Percentiles rank a stretch among this genome's conserved stretches.
Evolutionary conservation across 1,140 invertebrate genomes (phyloP).

Genomic region (Pseudomyrmex pallidus): DNA sequence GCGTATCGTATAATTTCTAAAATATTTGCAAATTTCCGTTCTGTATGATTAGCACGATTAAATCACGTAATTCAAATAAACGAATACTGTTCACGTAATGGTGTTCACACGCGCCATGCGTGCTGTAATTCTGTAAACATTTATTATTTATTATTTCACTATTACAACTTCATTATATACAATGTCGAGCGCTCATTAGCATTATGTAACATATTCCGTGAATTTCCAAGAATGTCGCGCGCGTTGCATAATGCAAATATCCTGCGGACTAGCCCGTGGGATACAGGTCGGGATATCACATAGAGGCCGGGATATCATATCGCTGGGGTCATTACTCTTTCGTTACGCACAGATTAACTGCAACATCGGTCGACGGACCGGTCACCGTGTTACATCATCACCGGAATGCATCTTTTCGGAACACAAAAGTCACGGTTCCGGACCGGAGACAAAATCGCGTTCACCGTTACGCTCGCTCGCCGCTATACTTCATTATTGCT

Average conservation of each 20-base stretch:
- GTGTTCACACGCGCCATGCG: neutral
- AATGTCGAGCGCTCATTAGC: constrained; percentile 22
- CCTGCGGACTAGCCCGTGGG: neutral
- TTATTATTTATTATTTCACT: constrained; percentile 41
- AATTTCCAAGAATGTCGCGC: constrained; percentile 28
- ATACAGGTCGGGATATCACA: neutral
- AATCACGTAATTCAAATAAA: constrained; percentile 26
- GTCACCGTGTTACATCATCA: constrained; percentile 45
- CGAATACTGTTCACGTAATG: neutral
- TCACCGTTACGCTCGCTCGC: constrained; percentile 51
- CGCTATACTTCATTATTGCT: constrained; percentile 62
- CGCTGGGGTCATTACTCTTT: constrained; percentile 47
- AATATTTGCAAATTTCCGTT: constrained; percentile 47
- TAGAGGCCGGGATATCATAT: neutral
- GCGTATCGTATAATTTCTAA: constrained; percentile 27
- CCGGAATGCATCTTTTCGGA: constrained; percentile 15
- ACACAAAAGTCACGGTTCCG: constrained; percentile 19
- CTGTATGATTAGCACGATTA: constrained; percentile 21
- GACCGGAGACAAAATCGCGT: constrained; percentile 32
- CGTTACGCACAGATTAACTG: constrained; percentile 50
- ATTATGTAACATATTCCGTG: constrained; percentile 21
- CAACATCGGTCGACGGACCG: neutral
- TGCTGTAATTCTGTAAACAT: neutral
- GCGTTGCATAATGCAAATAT: constrained; percentile 22
- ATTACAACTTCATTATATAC: constrained; percentile 28